Percentiles rank a stretch among this genome's conserved stretches.
phyloP scores from a whole-genome alignment of 1,140 invertebrate genomes.

The Scylla paramamosain region DNA sequence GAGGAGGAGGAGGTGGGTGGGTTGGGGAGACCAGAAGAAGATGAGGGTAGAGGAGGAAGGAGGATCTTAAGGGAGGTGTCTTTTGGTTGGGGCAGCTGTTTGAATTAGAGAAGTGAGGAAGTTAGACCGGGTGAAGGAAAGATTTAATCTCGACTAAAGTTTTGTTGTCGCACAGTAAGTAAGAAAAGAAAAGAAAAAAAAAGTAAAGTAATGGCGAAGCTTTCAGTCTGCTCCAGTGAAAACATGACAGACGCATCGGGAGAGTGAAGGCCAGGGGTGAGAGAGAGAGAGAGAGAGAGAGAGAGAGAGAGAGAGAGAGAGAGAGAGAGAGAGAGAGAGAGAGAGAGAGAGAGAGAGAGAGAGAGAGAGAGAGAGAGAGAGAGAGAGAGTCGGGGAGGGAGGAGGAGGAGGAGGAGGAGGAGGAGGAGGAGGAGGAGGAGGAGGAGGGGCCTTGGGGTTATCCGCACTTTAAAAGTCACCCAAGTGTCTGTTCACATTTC shows the following conservation, averaged over 20 bases:
- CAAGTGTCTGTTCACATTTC: slow-evolving; percentile 22
- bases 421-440: not conserved
- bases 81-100: no score
- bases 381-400: not conserved
- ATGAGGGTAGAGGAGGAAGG: no score
- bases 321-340: not conserved
- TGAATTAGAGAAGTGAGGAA: no score
- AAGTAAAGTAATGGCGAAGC: not conserved
- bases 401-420: not conserved
- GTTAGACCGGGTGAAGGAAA: no score
- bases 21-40: no score
- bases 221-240: not conserved
- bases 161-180: not conserved
- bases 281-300: not conserved
- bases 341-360: not conserved
- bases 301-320: not conserved
- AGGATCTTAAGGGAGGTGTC: no score
- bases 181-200: not conserved
- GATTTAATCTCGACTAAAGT: not conserved
- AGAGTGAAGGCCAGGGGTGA: not conserved
- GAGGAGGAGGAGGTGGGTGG: not conserved
- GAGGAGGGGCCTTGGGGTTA: not conserved
- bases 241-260: not conserved
- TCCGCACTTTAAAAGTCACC: slow-evolving; percentile 21
- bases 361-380: not conserved